A percentile compares a stretch with the other conserved stretches of the same genome.
Evolutionary conservation across 2,888 invertebrate species (phyloP).

Genomic region (Biston betularia): DNA sequence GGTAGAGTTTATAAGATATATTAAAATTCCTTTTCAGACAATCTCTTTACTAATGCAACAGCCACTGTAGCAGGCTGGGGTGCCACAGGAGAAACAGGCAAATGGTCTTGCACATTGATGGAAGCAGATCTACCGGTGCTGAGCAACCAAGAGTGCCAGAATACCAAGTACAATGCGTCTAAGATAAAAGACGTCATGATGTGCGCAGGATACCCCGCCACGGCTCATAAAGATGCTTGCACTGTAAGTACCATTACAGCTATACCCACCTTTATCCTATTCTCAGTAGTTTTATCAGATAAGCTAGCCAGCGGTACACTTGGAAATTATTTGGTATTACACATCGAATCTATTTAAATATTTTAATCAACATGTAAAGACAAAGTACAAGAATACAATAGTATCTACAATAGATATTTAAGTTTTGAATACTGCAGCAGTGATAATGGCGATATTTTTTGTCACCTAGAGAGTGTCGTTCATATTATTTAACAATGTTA

Average conservation of each 20-base stretch:
- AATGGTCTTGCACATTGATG: slow-evolving; percentile 93
- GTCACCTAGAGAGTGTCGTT: no score
- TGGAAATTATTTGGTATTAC: no score
- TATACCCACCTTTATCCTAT: neutral
- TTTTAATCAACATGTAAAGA: no score
- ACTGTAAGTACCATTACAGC: slow-evolving; percentile 82
- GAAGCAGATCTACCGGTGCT: slow-evolving; percentile 91
- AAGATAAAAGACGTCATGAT: slow-evolving; percentile 96
- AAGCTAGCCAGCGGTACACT: no score
- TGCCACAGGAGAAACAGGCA: slow-evolving; percentile 92
- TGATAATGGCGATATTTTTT: no score
- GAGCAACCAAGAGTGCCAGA: slow-evolving; percentile 89
- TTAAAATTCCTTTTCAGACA: slow-evolving; percentile 70
- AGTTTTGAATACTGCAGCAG: no score
- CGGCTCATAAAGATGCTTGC: slow-evolving; percentile 92
- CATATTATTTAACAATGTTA: no score
- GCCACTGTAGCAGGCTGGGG: slow-evolving; percentile 95
- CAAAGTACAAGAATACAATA: no score
- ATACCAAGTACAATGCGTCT: slow-evolving; percentile 92
- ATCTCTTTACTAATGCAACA: slow-evolving; percentile 88
- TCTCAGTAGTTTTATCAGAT: neutral
- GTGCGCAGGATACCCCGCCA: slow-evolving; percentile 92
- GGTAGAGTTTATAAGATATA: neutral
- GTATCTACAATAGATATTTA: no score
- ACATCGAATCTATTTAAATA: no score